Percentiles rank a stretch among this genome's conserved stretches.
phyloP scores from a whole-genome alignment of 2,888 invertebrate genomes.

The Rugalucina vietnamica region DNA sequence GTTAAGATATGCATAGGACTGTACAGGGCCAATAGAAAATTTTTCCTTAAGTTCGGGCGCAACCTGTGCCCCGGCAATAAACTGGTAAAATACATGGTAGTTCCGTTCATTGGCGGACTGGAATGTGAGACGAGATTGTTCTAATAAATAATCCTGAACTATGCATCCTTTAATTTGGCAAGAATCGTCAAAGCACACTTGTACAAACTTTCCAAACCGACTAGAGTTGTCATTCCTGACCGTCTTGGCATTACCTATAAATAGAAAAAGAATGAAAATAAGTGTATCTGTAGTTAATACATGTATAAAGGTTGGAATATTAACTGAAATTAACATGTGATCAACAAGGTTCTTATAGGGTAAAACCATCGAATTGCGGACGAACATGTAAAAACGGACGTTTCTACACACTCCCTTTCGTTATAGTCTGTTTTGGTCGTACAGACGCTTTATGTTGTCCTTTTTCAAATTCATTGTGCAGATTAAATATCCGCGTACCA shows the following conservation, averaged over 20 bases:
- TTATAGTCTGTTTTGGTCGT: too few relatives aligned
- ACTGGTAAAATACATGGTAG: conserved; percentile 98
- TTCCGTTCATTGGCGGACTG: conserved; percentile 97
- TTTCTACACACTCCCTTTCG: too few relatives aligned
- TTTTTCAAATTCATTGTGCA: too few relatives aligned
- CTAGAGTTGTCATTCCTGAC: conserved; percentile 98
- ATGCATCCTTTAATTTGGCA: conserved; percentile 82
- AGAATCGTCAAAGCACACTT: conserved; percentile 95
- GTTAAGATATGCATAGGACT: conserved; percentile 76
- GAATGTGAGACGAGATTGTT: conserved; percentile 92
- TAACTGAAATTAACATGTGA: too few relatives aligned
- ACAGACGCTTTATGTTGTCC: too few relatives aligned
- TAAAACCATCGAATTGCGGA: too few relatives aligned
- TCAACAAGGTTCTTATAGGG: too few relatives aligned
- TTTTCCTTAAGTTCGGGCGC: conserved; percentile 73
- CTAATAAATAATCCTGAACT: conserved; percentile 93
- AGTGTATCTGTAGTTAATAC: too few relatives aligned
- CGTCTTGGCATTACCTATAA: conserved; percentile 95
- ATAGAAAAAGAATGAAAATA: conserved; percentile 28
- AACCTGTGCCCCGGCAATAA: conserved; percentile 90
- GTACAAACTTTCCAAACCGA: conserved; percentile 97
- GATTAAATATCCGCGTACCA: too few relatives aligned
- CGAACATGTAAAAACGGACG: too few relatives aligned
- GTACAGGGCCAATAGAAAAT: conserved; percentile 69
- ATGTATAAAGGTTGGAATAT: too few relatives aligned